These are phyloP conservation scores for Orchesella flavescens DNA, from an alignment of 2,888 invertebrate species.

Conservation along the genomic window DNA sequence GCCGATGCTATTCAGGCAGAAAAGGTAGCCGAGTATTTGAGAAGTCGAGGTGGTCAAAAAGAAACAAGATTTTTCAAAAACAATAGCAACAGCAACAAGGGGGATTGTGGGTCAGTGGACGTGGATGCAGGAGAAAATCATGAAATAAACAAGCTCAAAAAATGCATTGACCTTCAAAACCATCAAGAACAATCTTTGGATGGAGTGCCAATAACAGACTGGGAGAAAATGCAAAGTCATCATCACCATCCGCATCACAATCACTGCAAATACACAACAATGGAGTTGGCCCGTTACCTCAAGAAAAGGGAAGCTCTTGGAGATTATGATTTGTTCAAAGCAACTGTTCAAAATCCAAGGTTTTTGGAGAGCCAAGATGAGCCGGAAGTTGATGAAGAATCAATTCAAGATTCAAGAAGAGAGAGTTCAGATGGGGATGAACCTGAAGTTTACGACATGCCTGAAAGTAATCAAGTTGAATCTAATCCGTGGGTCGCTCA, in stretches of 20 bases:
- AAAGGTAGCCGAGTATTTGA: not conserved
- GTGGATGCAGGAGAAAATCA: not conserved
- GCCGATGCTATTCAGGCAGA: not conserved
- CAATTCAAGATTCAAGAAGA: not conserved
- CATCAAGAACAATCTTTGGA: not conserved
- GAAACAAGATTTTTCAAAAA: not conserved
- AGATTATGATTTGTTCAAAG: conserved; percentile 43
- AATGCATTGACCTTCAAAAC: conserved; percentile 4
- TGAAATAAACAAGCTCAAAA: conserved; percentile 12
- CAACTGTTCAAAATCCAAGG: not conserved
- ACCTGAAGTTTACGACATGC: no score
- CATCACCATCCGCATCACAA: not conserved
- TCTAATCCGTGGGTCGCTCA: not conserved
- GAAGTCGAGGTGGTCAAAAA: not conserved
- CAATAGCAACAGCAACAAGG: not conserved
- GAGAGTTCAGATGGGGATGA: not conserved
- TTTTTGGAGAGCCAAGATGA: not conserved
- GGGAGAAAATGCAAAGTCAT: conserved; percentile 11
- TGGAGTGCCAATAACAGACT: conserved; percentile 21
- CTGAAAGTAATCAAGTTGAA: not conserved
- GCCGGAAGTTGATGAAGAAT: not conserved
- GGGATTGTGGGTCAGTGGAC: not conserved
- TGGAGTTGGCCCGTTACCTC: conserved; percentile 25
- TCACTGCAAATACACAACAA: conserved; percentile 8
- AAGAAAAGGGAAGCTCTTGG: conserved; percentile 38